phyloP scores from a whole-genome alignment of 2,888 invertebrate genomes.

The Arctia plantaginis region DNA sequence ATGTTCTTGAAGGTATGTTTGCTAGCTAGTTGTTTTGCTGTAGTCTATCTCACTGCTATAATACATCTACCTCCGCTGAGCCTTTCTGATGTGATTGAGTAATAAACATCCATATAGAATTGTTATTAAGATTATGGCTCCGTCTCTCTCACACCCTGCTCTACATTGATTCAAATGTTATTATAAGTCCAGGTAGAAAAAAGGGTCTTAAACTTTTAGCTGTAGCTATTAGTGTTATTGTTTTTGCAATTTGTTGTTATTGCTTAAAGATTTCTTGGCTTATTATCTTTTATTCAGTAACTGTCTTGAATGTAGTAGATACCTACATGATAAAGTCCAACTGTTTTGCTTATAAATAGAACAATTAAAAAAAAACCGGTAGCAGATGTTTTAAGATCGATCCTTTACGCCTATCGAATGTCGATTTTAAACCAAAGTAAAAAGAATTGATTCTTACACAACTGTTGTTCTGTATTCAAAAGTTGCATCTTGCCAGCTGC shows the following conservation, averaged over 20 bases:
- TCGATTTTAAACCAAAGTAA: not conserved
- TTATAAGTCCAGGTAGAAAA: not conserved
- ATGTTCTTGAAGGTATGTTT: not conserved
- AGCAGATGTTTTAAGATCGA: slow-evolving; percentile 42
- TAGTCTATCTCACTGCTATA: not conserved
- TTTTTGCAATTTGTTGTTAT: not conserved
- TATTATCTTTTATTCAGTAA: not conserved
- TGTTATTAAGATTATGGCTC: not conserved
- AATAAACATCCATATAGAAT: no score
- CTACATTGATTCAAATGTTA: not conserved
- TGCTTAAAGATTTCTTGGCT: not conserved
- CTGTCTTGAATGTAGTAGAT: not conserved
- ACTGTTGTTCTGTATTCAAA: slow-evolving; percentile 13
- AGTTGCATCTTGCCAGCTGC: slow-evolving; percentile 15
- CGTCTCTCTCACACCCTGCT: not conserved
- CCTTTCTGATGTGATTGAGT: no score
- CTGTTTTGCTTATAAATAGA: slow-evolving; percentile 12
- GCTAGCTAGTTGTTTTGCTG: not conserved
- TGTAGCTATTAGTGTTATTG: not conserved
- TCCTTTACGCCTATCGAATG: not conserved
- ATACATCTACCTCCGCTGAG: no score
- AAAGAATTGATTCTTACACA: not conserved
- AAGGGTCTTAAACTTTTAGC: not conserved
- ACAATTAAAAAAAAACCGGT: slow-evolving; percentile 12
- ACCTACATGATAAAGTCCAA: slow-evolving; percentile 10